Base-by-base conservation (phyloP, 1,140 invertebrate genomes). In the Nymphalis io region DNA sequence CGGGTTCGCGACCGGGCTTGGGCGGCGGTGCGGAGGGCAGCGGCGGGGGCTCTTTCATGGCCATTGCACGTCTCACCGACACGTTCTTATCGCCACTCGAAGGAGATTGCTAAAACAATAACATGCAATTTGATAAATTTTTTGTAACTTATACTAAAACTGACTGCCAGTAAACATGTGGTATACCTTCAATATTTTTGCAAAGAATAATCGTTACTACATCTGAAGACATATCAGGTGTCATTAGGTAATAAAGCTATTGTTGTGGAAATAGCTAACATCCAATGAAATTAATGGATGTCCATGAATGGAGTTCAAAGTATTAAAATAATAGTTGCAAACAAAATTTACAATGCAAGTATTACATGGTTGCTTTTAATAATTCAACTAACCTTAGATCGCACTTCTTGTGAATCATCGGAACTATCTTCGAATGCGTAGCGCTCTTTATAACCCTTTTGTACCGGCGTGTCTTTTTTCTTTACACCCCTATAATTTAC, bases 51-150 rank as follows among this genome's bases (percentile, higher is more conserved):
- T 93, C 93, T 80, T 93, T 94, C 85, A 93, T 88, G 0, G 93
- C 93, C 93, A 93, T 93, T 4, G 92, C 92, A 67, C 93, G 93
- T 1, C 93, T 88, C 20, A 93, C 92, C 23, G 92, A 93, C 57
- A 93, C 89, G 74, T 91, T 91, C 74, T 93, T 93, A 60, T 94
- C 93, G 38, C 82, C 84, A 3, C 82, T 75, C 11, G 72, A 75
- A 12, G 85, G 75, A 2, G 80, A 76, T 20, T 71, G 72, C 80
- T 79, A 42, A 20, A 20, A 20, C 8, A 10, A 18, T 10, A 48
- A 62, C 6, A 16, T n/a, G n/a, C n/a, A 44, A 13, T 15, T 12
- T 15, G 40, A 44, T n/a, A 13, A 44, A 13, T n/a, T 13, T 13
- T 4, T 42, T 1, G n/a, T 5, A 44, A n/a, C 4, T 4, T 13